A percentile compares a stretch with the other conserved stretches of the same genome.
Conservation (phyloP, 2,888 invertebrate genomes). For the Oxycera nigricornis region DNA sequence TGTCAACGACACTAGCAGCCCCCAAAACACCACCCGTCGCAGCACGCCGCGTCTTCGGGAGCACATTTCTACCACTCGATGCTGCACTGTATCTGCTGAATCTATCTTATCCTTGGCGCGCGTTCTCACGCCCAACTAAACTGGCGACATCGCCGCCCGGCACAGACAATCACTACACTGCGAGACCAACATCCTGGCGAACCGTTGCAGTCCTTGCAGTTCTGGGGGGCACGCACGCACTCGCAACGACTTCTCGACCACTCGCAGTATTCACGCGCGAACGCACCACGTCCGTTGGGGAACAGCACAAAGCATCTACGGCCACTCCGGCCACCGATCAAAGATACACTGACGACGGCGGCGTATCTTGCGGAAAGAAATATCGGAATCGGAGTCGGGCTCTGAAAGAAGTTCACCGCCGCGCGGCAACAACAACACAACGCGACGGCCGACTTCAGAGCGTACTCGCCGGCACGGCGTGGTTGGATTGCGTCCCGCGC, state of each 20-base stretch:
- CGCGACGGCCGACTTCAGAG: slow-evolving; percentile 26
- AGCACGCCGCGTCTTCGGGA: background rate
- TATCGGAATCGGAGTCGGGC: slow-evolving; percentile 2
- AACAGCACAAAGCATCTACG: background rate
- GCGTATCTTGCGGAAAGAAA: no score
- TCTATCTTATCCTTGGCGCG: no score
- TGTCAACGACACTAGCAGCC: background rate
- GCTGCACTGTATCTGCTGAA: no score
- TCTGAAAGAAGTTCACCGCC: slow-evolving; percentile 37
- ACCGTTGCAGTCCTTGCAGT: no score
- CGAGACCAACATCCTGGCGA: background rate
- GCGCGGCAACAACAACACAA: background rate
- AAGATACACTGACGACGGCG: slow-evolving; percentile 29
- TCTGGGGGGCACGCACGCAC: no score
- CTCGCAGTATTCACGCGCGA: background rate
- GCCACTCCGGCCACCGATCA: slow-evolving; percentile 17
- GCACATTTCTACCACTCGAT: slow-evolving; percentile 4
- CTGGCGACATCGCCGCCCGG: no score
- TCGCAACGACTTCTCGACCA: background rate
- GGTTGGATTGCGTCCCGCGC: background rate
- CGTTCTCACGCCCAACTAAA: no score
- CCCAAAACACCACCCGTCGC: background rate
- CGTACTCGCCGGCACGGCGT: slow-evolving; percentile 23
- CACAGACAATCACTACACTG: no score
- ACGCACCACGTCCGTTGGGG: background rate